Conservation (phyloP, 1,140 invertebrate genomes). For the Holcopasites calliopsidis region DNA sequence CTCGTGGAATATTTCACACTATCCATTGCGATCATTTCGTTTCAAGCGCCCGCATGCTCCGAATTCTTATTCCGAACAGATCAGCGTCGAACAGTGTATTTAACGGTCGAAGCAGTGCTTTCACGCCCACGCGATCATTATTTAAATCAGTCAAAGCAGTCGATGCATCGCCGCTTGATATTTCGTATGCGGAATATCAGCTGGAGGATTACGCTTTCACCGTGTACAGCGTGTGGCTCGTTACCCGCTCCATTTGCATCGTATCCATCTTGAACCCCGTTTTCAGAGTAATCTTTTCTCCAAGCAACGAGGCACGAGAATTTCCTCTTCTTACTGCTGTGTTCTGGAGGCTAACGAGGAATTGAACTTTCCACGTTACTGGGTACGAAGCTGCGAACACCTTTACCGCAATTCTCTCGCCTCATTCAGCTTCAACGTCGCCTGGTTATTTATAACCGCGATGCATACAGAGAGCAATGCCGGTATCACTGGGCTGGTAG, state of each 20-base stretch:
- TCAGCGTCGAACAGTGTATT: not conserved
- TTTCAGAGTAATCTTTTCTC: not conserved
- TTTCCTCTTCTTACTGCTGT: not conserved
- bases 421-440: not conserved
- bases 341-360: not conserved
- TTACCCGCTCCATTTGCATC: slow-evolving; percentile 1
- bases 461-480: not conserved
- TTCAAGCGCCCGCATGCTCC: not conserved
- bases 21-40: not conserved
- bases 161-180: not conserved
- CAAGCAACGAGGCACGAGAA: not conserved
- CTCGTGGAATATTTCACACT: too few species aligned
- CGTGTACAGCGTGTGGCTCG: not conserved
- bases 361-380: not conserved
- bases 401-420: not conserved
- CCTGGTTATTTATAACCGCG: not conserved
- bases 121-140: not conserved
- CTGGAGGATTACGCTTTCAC: slow-evolving; percentile 1
- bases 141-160: not conserved
- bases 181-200: not conserved
- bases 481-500: not conserved
- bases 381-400: not conserved
- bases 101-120: not conserved
- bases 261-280: not conserved
- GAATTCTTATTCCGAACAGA: not conserved